Conservation (phyloP, 1,140 invertebrate species). For the Drosophila oshimai region DNA sequence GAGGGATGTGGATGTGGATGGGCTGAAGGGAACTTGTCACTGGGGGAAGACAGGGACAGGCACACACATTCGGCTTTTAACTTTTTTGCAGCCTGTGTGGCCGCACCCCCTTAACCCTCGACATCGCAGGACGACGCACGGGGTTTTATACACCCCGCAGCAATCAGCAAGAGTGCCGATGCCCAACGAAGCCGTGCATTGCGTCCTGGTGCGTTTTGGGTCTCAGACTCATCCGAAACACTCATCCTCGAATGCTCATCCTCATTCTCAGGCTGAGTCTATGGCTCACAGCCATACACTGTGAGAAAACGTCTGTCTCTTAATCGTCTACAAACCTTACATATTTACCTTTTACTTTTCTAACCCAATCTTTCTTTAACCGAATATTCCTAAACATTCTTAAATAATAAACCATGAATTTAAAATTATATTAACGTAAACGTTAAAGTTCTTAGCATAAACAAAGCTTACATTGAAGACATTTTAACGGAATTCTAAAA, state of each 20-base stretch:
- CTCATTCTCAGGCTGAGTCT: not conserved
- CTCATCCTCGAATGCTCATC: not conserved
- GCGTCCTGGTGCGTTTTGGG: constrained; percentile 58
- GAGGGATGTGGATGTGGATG: not conserved
- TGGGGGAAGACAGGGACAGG: not conserved
- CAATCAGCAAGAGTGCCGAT: constrained; percentile 74
- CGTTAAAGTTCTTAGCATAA: no score
- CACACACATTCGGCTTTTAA: constrained; percentile 66
- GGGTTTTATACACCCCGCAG: constrained; percentile 38
- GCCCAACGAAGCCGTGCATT: constrained; percentile 46
- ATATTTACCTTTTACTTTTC: no score
- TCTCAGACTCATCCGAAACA: constrained; percentile 15
- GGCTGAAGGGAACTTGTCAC: not conserved
- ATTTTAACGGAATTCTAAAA: no score
- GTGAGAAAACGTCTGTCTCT: no score
- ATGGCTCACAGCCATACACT: not conserved
- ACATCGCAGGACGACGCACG: not conserved
- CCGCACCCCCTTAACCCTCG: constrained; percentile 12
- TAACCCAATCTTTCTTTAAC: no score
- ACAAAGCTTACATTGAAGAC: no score
- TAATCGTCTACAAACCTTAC: no score
- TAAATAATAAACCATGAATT: no score
- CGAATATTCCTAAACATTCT: no score
- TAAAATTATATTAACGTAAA: no score
- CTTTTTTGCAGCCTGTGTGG: constrained; percentile 50